Percentiles rank a stretch among this genome's conserved stretches.
Evolutionary conservation across 2,113 vertebrate genomes (phyloP).

Genomic region (Urocitellus parryii): DNA sequence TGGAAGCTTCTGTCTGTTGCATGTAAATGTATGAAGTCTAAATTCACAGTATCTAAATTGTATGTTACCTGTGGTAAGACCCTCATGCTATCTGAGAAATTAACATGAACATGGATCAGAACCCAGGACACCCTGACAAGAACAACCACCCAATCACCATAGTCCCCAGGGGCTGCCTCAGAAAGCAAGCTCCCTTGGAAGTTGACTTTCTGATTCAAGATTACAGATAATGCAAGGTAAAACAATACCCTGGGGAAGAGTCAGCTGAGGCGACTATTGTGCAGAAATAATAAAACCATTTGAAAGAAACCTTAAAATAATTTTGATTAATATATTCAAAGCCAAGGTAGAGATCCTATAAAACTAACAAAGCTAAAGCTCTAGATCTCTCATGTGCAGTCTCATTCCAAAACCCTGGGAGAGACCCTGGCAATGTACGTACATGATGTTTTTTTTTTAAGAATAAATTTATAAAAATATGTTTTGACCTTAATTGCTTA

Average conservation of each 20-base stretch:
- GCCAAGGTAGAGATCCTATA: too few relatives aligned
- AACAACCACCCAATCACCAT: not conserved
- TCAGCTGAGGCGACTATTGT: not conserved
- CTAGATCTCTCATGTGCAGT: not conserved
- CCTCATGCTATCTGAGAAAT: not conserved
- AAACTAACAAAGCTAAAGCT: not conserved
- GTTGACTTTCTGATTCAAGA: not conserved
- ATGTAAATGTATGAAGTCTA: not conserved
- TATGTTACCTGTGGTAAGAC: not conserved
- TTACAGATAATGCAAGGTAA: not conserved
- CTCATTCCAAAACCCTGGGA: not conserved
- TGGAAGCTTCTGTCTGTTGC: not conserved
- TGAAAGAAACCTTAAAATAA: not conserved
- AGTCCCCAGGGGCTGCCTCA: not conserved
- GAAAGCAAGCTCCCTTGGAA: not conserved
- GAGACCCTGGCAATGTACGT: not conserved
- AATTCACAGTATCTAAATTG: not conserved
- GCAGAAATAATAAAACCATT: not conserved
- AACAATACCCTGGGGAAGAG: not conserved
- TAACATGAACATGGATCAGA: not conserved
- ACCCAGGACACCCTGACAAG: not conserved
- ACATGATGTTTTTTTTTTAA: not conserved
- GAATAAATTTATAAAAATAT: not conserved
- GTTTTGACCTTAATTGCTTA: slow-evolving; percentile 20
- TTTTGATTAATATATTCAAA: too few relatives aligned